Evolutionary conservation across 1,140 invertebrate species (phyloP), one percentile per base, ranked within the genome.

Genomic region (Zelostemma sp.): DNA sequence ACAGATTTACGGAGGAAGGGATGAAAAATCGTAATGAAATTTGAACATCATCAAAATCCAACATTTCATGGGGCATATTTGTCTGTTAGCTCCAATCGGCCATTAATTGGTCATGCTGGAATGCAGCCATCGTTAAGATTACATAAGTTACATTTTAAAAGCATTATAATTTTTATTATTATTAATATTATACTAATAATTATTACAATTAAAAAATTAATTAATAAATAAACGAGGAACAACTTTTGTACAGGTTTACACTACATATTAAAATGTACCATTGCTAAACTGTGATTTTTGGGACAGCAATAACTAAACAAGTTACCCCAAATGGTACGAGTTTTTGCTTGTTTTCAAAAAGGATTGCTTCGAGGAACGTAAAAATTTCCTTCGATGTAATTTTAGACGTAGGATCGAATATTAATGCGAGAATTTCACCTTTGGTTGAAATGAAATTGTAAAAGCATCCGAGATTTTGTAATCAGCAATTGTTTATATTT

Each of bases 11-110:
- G n/a, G n/a, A n/a, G n/a, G n/a, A n/a, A n/a, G n/a, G n/a, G n/a
- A n/a, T n/a, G n/a, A n/a, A n/a, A n/a, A 50, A 15, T 48, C 14
- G 14, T 8, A 49, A 57, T 40, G 51, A 54, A 35, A 38, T 38
- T 35, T 18, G 46, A 68, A 53, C 57, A 73, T 48, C 68, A 74
- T 68, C 62, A 64, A 47, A 74, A 77, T 82, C 75, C 77, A 77
- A 80, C 77, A n/a, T 78, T 75, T 79, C 73, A 65, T 68, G 84
- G 83, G 84, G 84, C 82, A 75, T 82, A 81, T 85, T 85, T 86
- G 84, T 86, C 84, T 86, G 84, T 86, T 86, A 85, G 84, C 84
- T 85, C 83, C 82, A 77, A 75, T 84, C 77, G 76, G 80, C 83
- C 82, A 84, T 83, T 81, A 78, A 78, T 79, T 84, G 80, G 82